Conservation (phyloP, 23 tunicate species). For the Diplosoma virens region DNA sequence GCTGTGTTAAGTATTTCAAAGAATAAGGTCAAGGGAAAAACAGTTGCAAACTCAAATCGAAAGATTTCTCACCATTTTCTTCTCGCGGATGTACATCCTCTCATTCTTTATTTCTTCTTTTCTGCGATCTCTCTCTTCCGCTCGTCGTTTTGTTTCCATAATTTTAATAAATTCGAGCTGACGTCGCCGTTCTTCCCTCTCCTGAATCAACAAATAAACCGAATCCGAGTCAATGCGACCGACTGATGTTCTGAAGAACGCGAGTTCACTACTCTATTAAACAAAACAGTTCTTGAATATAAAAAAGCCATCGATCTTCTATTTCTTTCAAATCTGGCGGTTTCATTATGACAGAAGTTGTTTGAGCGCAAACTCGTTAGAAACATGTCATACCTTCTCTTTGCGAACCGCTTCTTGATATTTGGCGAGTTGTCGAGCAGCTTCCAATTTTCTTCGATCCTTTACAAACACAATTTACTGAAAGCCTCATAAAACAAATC, state of each 20-base stretch:
- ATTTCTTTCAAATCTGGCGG: too few relatives aligned
- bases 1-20: conserved; percentile 30
- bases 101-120: conserved; percentile 85
- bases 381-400: conserved; percentile 20
- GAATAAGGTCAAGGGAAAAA: not conserved
- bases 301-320: too few relatives aligned
- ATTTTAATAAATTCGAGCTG: conserved; percentile 60
- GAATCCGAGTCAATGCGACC: too few relatives aligned
- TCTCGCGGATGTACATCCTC: conserved; percentile 58
- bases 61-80: conserved; percentile 60
- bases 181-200: conserved; percentile 67
- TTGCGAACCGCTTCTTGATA: conserved; percentile 50
- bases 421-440: conserved; percentile 36
- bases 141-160: conserved; percentile 65
- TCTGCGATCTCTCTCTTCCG: conserved; percentile 80
- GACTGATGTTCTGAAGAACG: too few relatives aligned
- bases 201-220: too few relatives aligned
- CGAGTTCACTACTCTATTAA: too few relatives aligned
- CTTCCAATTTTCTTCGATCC: conserved; percentile 46
- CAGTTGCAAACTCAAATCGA: not conserved
- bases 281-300: too few relatives aligned
- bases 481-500: too few relatives aligned
- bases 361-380: too few relatives aligned
- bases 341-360: too few relatives aligned
- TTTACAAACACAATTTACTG: not conserved